Evolutionary conservation across 2,797 vertebrate species (phyloP), one percentile per base, ranked within the genome.

Genomic region (Micromesistius poutassou): DNA sequence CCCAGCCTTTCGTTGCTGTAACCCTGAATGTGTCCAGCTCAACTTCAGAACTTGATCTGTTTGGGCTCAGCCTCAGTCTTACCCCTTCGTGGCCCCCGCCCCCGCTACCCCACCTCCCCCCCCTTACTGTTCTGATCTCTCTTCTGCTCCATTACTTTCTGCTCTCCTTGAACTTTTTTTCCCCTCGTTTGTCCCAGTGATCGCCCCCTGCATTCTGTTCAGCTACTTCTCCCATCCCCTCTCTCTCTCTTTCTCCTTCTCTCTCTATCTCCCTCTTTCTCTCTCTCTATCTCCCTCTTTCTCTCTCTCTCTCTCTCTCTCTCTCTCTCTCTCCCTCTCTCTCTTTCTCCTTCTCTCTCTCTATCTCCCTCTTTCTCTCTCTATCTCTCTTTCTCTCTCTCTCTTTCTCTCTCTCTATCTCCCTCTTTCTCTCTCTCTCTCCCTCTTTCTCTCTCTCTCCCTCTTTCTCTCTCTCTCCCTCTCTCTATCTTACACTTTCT

Each of bases 161-260:
- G 2, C 33, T 33, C 33, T 33, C 6, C 40, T 46, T 46, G 14
- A 13, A 2, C 40, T 46, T 46, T 2, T 16, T 46, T 46, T 46
- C 42, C 40, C 28, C 66, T 36, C 62, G 84, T 75, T 75, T 78
- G 76, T 76, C 79, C 79, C 83, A 79, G 84, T 87, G 79, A 33
- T 33, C 5, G 33, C 88, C 80, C 85, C 79, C 81, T 84, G 78
- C 81, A 82, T 75, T 74, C 78, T 71, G 3, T 50, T 35, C 30
- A 30, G 28, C 19, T 71, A 36, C 77, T 75, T 68, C 77, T 86
- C 70, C 68, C 30, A 80, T 80, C 74, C 46, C 30, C 35, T 42
- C 62, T 74, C 71, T 28, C 74, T 76, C 76, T 71, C 72, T 70
- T 62, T 50, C 74, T 74, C 71, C 76, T 73, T 81, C 77, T 82